These are phyloP conservation scores for Myotis davidii DNA, from an alignment of 2,113 vertebrate species.

Conservation along the genomic window DNA sequence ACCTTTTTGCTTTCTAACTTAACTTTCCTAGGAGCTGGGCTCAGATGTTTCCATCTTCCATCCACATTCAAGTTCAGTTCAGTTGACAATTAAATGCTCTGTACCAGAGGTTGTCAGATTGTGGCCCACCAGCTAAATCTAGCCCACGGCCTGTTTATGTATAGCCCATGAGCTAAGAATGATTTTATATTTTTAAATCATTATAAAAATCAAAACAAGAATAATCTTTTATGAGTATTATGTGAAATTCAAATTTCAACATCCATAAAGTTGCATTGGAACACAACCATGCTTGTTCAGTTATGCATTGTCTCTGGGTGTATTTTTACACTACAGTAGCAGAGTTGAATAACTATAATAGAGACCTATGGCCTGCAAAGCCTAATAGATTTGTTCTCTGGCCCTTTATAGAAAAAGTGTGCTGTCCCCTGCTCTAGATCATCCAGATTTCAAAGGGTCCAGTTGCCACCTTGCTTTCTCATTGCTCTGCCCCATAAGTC, in stretches of 20 bases:
- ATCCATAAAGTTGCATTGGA: not conserved
- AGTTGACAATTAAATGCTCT: not conserved
- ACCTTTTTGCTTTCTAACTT: not conserved
- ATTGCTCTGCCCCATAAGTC: not conserved
- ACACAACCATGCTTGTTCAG: not conserved
- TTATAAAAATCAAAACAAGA: conserved; percentile 10
- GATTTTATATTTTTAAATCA: conserved; percentile 8
- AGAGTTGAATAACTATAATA: not conserved
- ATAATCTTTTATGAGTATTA: not conserved
- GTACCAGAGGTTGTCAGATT: not conserved
- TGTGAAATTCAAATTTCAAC: not conserved
- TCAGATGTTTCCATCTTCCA: not conserved
- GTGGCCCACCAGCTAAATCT: not conserved
- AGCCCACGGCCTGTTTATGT: not conserved
- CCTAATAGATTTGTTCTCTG: not conserved
- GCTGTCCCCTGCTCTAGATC: not conserved
- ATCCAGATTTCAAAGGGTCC: not conserved
- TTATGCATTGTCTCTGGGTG: not conserved
- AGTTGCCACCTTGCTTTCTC: not conserved
- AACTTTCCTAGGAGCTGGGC: not conserved
- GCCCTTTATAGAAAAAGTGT: not conserved
- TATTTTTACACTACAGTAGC: not conserved
- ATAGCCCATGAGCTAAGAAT: not conserved
- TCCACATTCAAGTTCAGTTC: not conserved
- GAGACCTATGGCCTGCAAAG: not conserved